A percentile compares a stretch with the other conserved stretches of the same genome.
These are phyloP conservation scores for Eurois occulta DNA, from an alignment of 2,888 invertebrate genomes.

Conservation along the genomic window DNA sequence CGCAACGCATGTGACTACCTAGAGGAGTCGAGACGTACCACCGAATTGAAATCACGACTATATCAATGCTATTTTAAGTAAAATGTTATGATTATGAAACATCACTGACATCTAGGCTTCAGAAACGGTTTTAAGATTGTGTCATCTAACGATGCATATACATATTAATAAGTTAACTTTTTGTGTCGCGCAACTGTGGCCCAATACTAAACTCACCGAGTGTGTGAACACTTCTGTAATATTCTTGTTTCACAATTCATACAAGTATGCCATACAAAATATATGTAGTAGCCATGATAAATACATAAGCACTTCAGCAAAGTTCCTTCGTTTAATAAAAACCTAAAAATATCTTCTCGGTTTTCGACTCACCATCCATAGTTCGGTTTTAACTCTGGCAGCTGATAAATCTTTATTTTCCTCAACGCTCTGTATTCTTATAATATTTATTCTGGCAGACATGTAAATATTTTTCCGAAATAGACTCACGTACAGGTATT, in stretches of 20 bases:
- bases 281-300: no score
- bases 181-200: background rate
- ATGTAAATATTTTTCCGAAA: constrained; percentile 54
- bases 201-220: background rate
- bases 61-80: no score
- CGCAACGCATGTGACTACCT: constrained; percentile 40
- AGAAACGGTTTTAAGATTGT: no score
- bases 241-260: background rate
- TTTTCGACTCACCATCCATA: constrained; percentile 18
- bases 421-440: constrained; percentile 23
- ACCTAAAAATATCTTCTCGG: background rate
- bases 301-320: background rate
- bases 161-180: no score
- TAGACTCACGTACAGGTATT: constrained; percentile 48
- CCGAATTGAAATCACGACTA: constrained; percentile 28
- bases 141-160: no score
- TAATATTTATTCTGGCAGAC: constrained; percentile 56
- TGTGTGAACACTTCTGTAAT: background rate
- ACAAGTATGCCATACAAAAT: no score
- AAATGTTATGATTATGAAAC: no score
- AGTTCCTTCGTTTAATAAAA: constrained; percentile 4
- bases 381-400: constrained; percentile 12
- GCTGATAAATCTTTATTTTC: constrained; percentile 33
- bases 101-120: no score
- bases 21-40: constrained; percentile 14